Percentiles rank a stretch among this genome's conserved stretches.
Evolutionary conservation across 2,797 vertebrate species (phyloP).

Genomic region (Synanceia verrucosa): DNA sequence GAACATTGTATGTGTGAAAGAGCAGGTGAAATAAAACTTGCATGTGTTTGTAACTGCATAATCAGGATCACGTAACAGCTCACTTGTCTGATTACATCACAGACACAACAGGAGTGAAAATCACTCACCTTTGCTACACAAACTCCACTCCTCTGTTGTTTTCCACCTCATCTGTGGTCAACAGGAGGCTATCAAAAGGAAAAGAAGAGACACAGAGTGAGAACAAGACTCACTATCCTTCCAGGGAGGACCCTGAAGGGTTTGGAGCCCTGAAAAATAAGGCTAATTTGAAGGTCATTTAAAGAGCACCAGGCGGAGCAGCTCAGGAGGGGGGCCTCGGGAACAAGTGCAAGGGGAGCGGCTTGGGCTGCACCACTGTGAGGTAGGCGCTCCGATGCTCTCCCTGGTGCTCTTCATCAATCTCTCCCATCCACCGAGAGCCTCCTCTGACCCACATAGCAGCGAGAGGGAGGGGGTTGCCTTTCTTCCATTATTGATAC

Average conservation of each 20-base stretch:
- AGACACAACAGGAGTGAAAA: conserved; percentile 37
- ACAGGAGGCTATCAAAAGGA: conserved; percentile 44
- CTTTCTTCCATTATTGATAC: conserved; percentile 86
- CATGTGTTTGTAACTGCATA: conserved; percentile 16
- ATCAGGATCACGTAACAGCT: conserved; percentile 27
- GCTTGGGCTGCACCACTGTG: conserved; percentile 70
- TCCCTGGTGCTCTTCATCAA: conserved; percentile 85
- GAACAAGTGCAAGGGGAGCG: conserved; percentile 70
- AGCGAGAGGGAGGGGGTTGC: conserved; percentile 71
- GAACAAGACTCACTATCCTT: conserved; percentile 54
- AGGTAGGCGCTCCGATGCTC: conserved; percentile 69
- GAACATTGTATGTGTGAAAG: conserved; percentile 7
- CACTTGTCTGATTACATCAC: conserved; percentile 50
- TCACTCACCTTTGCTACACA: conserved; percentile 28
- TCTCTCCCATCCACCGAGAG: conserved; percentile 82
- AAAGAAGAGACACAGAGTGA: conserved; percentile 45
- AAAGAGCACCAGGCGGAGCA: conserved; percentile 77
- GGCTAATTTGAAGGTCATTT: conserved; percentile 86
- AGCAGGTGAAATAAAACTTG: conserved; percentile 11
- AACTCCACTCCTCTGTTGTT: conserved; percentile 15
- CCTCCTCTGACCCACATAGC: conserved; percentile 84
- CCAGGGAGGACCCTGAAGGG: conserved; percentile 65
- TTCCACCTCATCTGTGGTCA: conserved; percentile 24
- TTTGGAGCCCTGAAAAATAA: conserved; percentile 73
- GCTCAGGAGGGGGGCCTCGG: conserved; percentile 73